A percentile compares a stretch with the other conserved stretches of the same genome.
Conservation (phyloP, 2,113 vertebrate genomes). For the Silurus glanis region DNA sequence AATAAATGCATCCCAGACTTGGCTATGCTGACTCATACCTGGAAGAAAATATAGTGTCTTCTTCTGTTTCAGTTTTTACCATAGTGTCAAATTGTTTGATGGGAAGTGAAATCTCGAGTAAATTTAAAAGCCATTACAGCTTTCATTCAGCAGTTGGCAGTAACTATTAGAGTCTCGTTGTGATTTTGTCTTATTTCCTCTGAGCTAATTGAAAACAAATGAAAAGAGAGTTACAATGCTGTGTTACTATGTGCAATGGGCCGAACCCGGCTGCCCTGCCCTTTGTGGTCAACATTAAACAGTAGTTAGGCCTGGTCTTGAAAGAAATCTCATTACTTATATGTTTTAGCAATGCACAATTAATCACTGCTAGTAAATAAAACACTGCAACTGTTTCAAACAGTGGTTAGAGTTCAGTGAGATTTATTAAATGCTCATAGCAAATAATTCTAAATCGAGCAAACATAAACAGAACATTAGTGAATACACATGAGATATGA, state of each 20-base stretch:
- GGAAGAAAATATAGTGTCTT: neutral
- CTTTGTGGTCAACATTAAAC: constrained; percentile 57
- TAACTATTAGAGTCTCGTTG: constrained; percentile 44
- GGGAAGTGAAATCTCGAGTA: neutral
- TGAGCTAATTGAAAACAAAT: constrained; percentile 69
- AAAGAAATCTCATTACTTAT: constrained; percentile 32
- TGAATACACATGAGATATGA: neutral
- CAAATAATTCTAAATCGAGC: constrained; percentile 28
- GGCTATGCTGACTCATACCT: neutral
- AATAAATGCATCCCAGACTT: neutral
- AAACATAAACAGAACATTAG: neutral
- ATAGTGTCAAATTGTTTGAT: neutral
- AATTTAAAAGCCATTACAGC: constrained; percentile 47
- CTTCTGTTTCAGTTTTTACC: neutral
- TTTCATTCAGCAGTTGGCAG: constrained; percentile 12
- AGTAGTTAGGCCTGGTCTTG: constrained; percentile 42
- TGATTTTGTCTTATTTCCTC: constrained; percentile 59
- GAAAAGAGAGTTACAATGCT: constrained; percentile 47
- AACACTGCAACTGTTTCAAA: constrained; percentile 16
- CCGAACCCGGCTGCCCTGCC: constrained; percentile 48
- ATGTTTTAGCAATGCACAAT: constrained; percentile 23
- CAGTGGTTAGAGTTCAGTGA: constrained; percentile 16
- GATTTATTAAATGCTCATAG: neutral
- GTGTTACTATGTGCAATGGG: constrained; percentile 57
- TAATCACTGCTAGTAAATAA: constrained; percentile 34